Evolutionary conservation across 2,113 vertebrate species (phyloP).

Genomic region (Phalacrocorax brasilianus): DNA sequence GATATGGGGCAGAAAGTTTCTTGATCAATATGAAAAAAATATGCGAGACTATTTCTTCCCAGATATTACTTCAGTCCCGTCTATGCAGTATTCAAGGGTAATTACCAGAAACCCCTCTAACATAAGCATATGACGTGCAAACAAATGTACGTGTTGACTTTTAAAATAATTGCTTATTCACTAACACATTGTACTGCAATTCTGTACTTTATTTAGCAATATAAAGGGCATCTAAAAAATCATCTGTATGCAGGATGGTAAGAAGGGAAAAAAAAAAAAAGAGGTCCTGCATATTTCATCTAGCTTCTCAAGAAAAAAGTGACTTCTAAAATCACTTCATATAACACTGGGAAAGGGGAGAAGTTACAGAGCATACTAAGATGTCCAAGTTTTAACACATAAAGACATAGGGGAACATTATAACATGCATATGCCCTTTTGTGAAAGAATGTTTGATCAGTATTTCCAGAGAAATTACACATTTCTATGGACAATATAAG

Average conservation of each 20-base stretch:
- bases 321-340: background rate
- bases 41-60: background rate
- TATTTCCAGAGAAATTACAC: background rate
- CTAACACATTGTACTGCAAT: background rate
- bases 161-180: conserved; percentile 7
- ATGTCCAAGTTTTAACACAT: background rate
- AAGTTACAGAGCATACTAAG: background rate
- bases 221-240: background rate
- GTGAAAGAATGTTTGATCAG: background rate
- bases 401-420: background rate
- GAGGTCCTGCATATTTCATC: background rate
- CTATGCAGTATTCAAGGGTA: background rate
- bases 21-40: background rate
- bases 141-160: background rate
- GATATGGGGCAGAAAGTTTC: background rate
- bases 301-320: background rate
- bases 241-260: background rate
- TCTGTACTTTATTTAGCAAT: background rate
- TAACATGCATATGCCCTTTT: background rate
- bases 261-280: background rate
- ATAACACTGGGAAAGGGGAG: background rate
- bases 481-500: background rate
- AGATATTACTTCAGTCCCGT: background rate
- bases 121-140: conserved; percentile 22
- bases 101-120: background rate